Evolutionary conservation across 1,140 invertebrate genomes (phyloP), one percentile per base, ranked within the genome.

Genomic region (Lucilia sericata): DNA sequence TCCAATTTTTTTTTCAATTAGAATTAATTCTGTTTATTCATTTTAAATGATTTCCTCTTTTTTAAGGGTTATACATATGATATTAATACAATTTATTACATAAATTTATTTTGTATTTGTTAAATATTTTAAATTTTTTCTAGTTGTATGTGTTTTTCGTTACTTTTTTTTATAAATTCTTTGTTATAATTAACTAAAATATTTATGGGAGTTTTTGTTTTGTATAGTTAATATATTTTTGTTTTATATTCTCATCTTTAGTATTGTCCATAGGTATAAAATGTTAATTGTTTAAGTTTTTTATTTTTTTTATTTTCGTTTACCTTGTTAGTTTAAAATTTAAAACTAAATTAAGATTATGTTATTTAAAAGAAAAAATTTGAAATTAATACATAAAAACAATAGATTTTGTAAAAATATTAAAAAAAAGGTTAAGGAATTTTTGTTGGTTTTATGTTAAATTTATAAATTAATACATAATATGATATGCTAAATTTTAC

Each of bases 241-340:
- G 9, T 10, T 78, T 49, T 51, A 42, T 42, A 42, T 49, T 21
- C n/a, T 19, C 36, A 51, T 51, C 19, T 80, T 49, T 80, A 80
- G 76, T 80, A 80, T 80, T 80, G 76, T 51, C 42, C 76, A 80
- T 80, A 80, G 76, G 76, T 80, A 80, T 80, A 80, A 80, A 80
- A 80, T 76, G 74, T 76, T 76, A 49, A 49, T 80, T 80, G 34
- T 75, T 75, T 5, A 75, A 5, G 47, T 78, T 47, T 78, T n/a
- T n/a, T n/a, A n/a, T n/a, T n/a, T n/a, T n/a, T 70, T 8, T 17
- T 78, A 2, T 30, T 81, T 81, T 75, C 25, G 25, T 30, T 30
- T 30, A 30, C 25, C 13, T 80, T 30, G n/a, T 19, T 47, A 47
- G n/a, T 82, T 82, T 2, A 49, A 49, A 55, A 55, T 17, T 82